Conservation (phyloP, 2,888 invertebrate species). For the Andrena bicolor region DNA sequence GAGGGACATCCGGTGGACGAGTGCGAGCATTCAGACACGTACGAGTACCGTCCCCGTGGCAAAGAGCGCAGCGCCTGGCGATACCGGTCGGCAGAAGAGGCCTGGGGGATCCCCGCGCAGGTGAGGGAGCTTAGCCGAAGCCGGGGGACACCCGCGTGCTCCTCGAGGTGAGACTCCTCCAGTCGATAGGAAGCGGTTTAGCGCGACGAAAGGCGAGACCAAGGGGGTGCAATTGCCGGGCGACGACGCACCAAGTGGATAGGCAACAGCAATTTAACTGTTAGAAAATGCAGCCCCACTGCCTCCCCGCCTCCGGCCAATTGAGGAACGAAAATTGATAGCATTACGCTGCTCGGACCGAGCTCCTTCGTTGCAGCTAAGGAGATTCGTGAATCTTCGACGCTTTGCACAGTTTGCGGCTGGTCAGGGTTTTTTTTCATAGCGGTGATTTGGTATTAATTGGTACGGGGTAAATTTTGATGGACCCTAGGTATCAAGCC, state of each 20-base stretch:
- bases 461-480: too few species aligned
- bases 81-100: conserved; percentile 45
- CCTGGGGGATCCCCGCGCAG: conserved; percentile 4
- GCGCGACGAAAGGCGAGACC: conserved; percentile 27
- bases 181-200: conserved; percentile 11
- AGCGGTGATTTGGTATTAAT: too few species aligned
- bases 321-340: conserved; percentile 39
- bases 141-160: neutral
- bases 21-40: conserved; percentile 73
- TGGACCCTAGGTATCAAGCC: too few species aligned
- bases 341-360: neutral
- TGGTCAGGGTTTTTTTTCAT: too few species aligned
- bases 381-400: too few species aligned
- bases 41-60: conserved; percentile 39
- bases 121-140: conserved; percentile 17
- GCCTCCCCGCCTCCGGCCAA: neutral
- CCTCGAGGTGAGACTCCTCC: neutral
- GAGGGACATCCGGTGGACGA: conserved; percentile 77
- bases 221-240: conserved; percentile 43
- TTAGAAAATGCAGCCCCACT: conserved; percentile 34
- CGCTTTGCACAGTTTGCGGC: too few species aligned
- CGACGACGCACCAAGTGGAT: conserved; percentile 33
- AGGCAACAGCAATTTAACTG: conserved; percentile 54
- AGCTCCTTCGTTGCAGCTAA: too few species aligned
- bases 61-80: conserved; percentile 29